Evolutionary conservation across 1,140 invertebrate genomes (phyloP).

Genomic region (Mizuhopecten yessoensis): DNA sequence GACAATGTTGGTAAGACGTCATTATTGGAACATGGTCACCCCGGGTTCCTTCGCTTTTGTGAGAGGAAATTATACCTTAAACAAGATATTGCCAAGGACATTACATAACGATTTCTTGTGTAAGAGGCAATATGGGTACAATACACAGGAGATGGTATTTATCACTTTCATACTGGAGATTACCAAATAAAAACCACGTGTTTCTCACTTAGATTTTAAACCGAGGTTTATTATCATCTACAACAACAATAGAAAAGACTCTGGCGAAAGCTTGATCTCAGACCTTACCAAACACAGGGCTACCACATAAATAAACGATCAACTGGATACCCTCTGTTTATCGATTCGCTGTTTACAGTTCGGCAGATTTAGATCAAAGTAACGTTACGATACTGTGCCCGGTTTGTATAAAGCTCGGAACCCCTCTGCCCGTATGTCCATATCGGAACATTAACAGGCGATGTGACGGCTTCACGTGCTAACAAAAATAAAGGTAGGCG

Average conservation of each 20-base stretch:
- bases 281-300: neutral
- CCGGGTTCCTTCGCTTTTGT: no score
- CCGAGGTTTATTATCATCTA: no score
- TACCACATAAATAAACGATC: slow-evolving; percentile 5
- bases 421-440: slow-evolving; percentile 1
- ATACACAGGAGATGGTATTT: no score
- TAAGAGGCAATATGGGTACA: no score
- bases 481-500: neutral
- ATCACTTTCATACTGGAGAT: no score
- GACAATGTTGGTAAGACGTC: no score
- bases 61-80: no score
- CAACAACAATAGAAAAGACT: neutral
- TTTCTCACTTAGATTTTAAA: no score
- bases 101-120: no score
- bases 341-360: neutral
- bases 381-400: neutral
- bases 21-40: no score
- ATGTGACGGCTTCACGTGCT: neutral
- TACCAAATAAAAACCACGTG: no score
- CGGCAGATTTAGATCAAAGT: neutral
- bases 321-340: neutral
- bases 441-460: neutral
- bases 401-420: neutral
- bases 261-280: neutral
- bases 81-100: no score